Evolutionary conservation across 2,797 vertebrate genomes (phyloP).

Genomic region (Mormyrops boulengeri): DNA sequence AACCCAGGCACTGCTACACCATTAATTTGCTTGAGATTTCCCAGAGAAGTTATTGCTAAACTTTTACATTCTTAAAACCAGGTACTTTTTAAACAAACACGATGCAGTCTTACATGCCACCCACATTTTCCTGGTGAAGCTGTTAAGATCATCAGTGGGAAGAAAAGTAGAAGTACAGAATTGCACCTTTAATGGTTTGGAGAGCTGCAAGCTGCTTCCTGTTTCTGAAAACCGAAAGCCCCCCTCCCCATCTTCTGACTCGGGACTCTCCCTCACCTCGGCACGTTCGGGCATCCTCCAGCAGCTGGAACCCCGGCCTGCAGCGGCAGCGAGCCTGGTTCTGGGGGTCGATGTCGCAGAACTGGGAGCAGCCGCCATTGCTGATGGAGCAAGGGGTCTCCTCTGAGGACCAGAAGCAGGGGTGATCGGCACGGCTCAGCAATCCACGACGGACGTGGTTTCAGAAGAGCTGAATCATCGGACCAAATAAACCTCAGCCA

Average conservation of each 20-base stretch:
- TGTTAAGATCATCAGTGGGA: neutral
- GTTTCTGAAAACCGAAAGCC: neutral
- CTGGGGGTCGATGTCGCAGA: constrained; percentile 40
- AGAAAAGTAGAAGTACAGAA: neutral
- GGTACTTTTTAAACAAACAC: neutral
- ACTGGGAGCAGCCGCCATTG: constrained; percentile 55
- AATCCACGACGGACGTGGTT: no score
- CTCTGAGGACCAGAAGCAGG: constrained; percentile 27
- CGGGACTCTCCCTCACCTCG: constrained; percentile 38
- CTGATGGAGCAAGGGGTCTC: constrained; percentile 46
- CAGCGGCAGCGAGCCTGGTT: constrained; percentile 42
- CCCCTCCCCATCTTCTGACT: neutral
- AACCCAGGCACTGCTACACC: neutral
- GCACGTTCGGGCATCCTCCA: constrained; percentile 45
- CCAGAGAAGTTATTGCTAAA: neutral
- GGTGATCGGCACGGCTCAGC: neutral
- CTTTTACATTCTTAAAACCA: neutral
- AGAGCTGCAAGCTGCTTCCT: neutral
- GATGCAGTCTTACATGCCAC: neutral
- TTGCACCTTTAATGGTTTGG: neutral
- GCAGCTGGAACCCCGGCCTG: constrained; percentile 49
- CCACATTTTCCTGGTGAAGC: neutral
- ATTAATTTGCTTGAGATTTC: neutral
- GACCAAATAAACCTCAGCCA: neutral
- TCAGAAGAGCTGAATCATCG: neutral